Evolutionary conservation across 2,797 vertebrate genomes (phyloP), one percentile per base, ranked within the genome.

Genomic region (Gallinago stenura): DNA sequence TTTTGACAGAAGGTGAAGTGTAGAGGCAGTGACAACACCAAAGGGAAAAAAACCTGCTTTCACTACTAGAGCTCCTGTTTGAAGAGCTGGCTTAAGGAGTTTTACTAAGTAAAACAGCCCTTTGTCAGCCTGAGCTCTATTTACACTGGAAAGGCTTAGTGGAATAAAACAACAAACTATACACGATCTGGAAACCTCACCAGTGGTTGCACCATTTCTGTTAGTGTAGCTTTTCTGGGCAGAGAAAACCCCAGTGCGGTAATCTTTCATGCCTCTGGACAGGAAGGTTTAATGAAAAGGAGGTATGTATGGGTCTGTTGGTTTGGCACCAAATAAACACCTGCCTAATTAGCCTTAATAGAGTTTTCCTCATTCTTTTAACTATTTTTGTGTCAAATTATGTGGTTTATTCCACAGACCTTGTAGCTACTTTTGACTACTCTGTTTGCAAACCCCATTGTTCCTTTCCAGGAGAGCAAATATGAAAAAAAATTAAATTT

Each of bases 141-240:
- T 93, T 96, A 64, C 84, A 87, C 66, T 73, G 70, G n/a, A 70
- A 90, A 37, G 39, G 31, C 78, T 94, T 93, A 89, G 31, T 85
- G 68, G 68, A 83, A 77, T 96, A 68, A 90, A 95, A 22, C 51
- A 87, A 17, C 53, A 83, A 81, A 69, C 66, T 33, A 64, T 87
- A 86, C 61, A 82, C 14, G 56, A 77, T 73, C 81, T 93, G 80
- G 64, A 90, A 92, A 73, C 78, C 77, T 95, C 91, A 84, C 46
- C 53, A 82, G 48, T 46, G 30, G 35, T 79, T 76, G 39, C 83
- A 62, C 26, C 35, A 31, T 35, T 86, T 96, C n/a, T 69, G 41
- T 61, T 70, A 45, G 28, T 9, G 57, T n/a, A 84, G 41, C 62
- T 89, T 92, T 95, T 73, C 65, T 70, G 35, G 62, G 30, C 51